A percentile compares a stretch with the other conserved stretches of the same genome.
phyloP scores from a whole-genome alignment of 2,797 vertebrate genomes.

The Emydoidea blandingii region DNA sequence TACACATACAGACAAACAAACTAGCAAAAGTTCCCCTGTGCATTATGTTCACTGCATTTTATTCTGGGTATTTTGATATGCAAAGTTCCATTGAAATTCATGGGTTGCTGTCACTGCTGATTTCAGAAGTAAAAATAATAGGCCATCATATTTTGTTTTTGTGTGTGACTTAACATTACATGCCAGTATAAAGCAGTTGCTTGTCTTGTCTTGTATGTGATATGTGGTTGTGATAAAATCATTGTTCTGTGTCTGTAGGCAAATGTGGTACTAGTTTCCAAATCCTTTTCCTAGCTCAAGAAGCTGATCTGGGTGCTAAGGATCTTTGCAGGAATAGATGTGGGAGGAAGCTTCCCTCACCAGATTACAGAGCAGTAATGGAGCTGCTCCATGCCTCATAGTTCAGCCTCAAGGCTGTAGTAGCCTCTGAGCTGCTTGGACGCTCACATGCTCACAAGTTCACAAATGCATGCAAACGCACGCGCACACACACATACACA shows the following conservation, averaged over 20 bases:
- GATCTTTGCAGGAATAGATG: background rate
- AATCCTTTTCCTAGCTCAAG: background rate
- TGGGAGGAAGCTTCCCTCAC: background rate
- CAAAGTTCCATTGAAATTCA: constrained; percentile 60
- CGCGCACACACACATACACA: background rate
- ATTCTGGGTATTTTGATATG: constrained; percentile 63
- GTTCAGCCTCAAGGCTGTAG: background rate
- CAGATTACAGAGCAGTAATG: background rate
- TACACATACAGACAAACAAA: constrained; percentile 6
- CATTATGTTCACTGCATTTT: constrained; percentile 68
- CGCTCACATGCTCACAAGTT: background rate
- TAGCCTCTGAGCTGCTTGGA: background rate
- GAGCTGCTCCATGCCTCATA: background rate
- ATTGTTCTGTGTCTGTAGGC: background rate
- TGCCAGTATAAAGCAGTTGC: constrained; percentile 12
- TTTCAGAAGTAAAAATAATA: constrained; percentile 74
- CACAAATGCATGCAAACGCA: background rate
- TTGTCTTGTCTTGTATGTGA: constrained; percentile 10
- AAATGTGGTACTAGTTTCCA: background rate
- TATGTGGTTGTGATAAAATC: constrained; percentile 7
- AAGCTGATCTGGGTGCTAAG: background rate
- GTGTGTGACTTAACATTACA: constrained; percentile 23
- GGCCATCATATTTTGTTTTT: constrained; percentile 49
- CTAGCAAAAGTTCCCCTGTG: constrained; percentile 53
- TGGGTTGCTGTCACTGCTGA: constrained; percentile 39